phyloP scores from a whole-genome alignment of 2,888 invertebrate genomes.

The Gnatocerus cornutus region DNA sequence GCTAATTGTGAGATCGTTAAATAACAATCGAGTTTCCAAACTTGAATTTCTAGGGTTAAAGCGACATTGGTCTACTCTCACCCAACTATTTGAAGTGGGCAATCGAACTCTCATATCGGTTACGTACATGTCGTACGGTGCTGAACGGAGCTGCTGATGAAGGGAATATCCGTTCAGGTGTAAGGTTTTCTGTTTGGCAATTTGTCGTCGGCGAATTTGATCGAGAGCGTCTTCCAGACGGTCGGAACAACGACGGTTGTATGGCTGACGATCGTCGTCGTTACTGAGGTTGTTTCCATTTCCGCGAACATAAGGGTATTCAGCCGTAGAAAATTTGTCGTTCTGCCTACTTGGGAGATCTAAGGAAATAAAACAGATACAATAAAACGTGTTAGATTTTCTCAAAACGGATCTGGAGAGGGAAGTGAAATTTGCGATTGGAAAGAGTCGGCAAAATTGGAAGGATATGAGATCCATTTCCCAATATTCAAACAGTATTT shows the following conservation, averaged over 20 bases:
- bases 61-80: slow-evolving; percentile 82
- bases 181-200: slow-evolving; percentile 72
- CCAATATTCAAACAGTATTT: no score
- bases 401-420: no score
- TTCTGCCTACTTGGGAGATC: slow-evolving; percentile 66
- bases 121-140: slow-evolving; percentile 81
- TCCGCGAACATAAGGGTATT: slow-evolving; percentile 65
- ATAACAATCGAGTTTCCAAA: slow-evolving; percentile 83
- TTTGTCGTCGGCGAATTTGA: slow-evolving; percentile 76
- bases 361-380: slow-evolving; percentile 39
- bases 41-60: slow-evolving; percentile 84
- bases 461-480: no score
- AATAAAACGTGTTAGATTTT: not conserved
- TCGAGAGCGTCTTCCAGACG: slow-evolving; percentile 80
- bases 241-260: slow-evolving; percentile 74
- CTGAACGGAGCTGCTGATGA: slow-evolving; percentile 77
- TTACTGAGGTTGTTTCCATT: slow-evolving; percentile 61
- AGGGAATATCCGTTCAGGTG: slow-evolving; percentile 79
- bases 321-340: slow-evolving; percentile 67
- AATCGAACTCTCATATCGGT: slow-evolving; percentile 81
- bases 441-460: not conserved
- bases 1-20: slow-evolving; percentile 86
- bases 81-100: slow-evolving; percentile 80
- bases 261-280: slow-evolving; percentile 62
- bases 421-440: not conserved